Base-by-base conservation (phyloP, 2,797 vertebrate genomes). In the Pagetopsis macropterus region DNA sequence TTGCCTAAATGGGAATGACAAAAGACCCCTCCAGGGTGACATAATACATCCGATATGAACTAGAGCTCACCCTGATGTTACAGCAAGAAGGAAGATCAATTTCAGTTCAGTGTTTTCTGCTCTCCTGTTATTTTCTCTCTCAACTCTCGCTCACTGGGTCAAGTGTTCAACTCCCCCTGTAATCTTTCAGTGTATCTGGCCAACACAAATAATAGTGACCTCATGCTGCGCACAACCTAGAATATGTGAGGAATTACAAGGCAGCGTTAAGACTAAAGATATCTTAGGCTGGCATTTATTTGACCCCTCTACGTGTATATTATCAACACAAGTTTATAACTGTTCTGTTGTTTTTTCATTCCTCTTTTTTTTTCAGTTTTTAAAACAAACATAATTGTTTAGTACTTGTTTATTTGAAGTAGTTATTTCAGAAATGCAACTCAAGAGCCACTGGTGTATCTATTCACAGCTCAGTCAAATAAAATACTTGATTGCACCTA, bases 141-240 rank as follows among this genome's bases (percentile, higher is more conserved):
- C 70, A 17, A 31, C 55, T 3, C 61, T 81, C 55, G 6, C 79
- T 75, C 66, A 19, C 60, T 64, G 59, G 72, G 72, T 89, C 77
- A 83, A 78, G 73, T 79, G 59, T 77, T 89, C 46, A 80, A 65
- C 84, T 84, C 79, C 21, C 72, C 63, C 68, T 83, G 33, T 87
- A 83, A 87, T 90, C 78, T 85, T 62, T 27, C 23, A 5, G 11
- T 79, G 46, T 5, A 44, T 72, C 49, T 9, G 46, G 87, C 90
- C 88, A 92, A 92, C 65, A 67, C 67, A 90, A 92, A 91, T 83
- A 91, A 62, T 75, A 54, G 78, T 88, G 88, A 91, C 87, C 76
- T 89, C 79, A 86, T 58, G 50, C 58, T 59, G 59, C 66, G 61
- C 65, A 48, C 15, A 31, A 82, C 79, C 65, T 82, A 31, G 27